Base-by-base conservation (phyloP, 2,797 vertebrate genomes). In the Zenarchopterus dispar region DNA sequence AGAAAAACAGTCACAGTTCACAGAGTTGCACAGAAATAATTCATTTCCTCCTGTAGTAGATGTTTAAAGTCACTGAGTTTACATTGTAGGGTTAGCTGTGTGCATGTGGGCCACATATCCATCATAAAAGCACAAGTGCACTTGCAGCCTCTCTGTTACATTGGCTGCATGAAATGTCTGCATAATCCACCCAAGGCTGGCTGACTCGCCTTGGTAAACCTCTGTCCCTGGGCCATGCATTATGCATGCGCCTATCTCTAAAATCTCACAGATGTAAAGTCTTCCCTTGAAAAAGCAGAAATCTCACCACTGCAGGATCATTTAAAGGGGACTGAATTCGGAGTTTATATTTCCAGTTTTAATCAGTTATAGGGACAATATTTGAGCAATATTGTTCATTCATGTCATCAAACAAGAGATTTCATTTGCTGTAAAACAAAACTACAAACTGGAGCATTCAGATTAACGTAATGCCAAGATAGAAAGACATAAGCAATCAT, bases 141-240 rank as follows among this genome's bases (percentile, higher is more conserved):
- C 0, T 62, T 15, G 22, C 13, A 41, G 48, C 56, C 21, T 70
- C 7, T 70, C 8, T 48, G 31, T 51, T 51, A 4, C 45, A 42
- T 72, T 56, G 80, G 19, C 42, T 33, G 22, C 41, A 65, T 71
- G 69, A 69, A 68, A 78, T 76, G 66, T 82, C 62, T 67, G 56
- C 66, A 50, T 54, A 63, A 50, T 62, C 67, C 51, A 72, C 31
- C 45, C 49, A 76, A 54, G 64, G 44, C 62, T 70, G 46, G 73
- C 75, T 77, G 85, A 82, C 78, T 77, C 72, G 77, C 70, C 41
- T 46, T 67, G 56, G 77, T 80, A 81, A 87, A 79, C 76, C 73
- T 68, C 75, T 66, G 80, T 84, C 67, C 81, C 77, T 80, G 89
- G 88, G 82, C 68, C 64, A 84, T 91, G 78, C 70, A 91, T 88